A percentile compares a stretch with the other conserved stretches of the same genome.
These are phyloP conservation scores for Laticauda laticaudata DNA, from an alignment of 2,113 vertebrate species.

Conservation along the genomic window DNA sequence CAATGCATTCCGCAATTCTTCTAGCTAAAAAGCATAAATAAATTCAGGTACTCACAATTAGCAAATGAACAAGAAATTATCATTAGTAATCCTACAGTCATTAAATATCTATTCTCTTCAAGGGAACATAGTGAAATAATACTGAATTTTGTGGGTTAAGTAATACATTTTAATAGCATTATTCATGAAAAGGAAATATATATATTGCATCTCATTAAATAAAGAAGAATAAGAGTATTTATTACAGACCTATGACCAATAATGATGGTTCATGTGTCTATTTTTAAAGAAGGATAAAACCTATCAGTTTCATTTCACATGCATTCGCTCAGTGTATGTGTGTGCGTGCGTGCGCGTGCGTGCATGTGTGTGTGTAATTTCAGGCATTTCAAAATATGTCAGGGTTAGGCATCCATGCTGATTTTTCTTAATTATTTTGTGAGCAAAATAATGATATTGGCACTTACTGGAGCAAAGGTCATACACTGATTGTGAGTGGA, in stretches of 20 bases:
- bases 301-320: neutral
- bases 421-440: neutral
- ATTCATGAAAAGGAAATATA: neutral
- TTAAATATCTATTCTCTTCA: neutral
- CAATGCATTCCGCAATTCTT: slow-evolving; percentile 88
- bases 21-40: slow-evolving; percentile 76
- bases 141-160: neutral
- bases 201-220: neutral
- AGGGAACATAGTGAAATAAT: neutral
- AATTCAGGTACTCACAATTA: slow-evolving; percentile 23
- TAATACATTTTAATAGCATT: neutral
- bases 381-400: neutral
- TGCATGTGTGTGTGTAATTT: neutral
- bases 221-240: neutral
- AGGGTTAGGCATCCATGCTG: neutral
- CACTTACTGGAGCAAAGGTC: neutral
- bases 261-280: neutral
- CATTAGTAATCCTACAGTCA: neutral
- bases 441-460: neutral
- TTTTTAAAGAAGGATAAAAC: neutral
- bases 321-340: neutral
- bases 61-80: neutral
- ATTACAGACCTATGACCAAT: neutral
- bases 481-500: neutral
- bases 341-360: too few species aligned